Conservation (phyloP, 2,113 vertebrate species). For the Pipa parva region DNA sequence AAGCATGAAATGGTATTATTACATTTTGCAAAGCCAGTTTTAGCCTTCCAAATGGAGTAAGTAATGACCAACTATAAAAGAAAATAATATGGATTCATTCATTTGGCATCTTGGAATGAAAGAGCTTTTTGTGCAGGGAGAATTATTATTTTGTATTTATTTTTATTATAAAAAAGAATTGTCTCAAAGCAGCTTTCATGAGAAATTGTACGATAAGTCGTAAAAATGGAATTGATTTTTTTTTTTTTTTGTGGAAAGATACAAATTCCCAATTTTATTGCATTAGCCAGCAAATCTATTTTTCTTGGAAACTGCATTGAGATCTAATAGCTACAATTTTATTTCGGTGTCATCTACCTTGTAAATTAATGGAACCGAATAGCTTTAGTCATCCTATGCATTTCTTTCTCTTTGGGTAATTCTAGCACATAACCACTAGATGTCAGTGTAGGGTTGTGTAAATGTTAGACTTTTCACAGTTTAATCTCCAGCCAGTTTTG, state of each 20-base stretch:
- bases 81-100: not conserved
- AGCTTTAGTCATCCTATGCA: not conserved
- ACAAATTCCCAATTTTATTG: constrained; percentile 29
- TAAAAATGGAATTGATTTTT: constrained; percentile 31
- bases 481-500: not conserved
- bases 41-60: not conserved
- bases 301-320: constrained; percentile 32
- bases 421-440: constrained; percentile 16
- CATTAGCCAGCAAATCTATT: constrained; percentile 29
- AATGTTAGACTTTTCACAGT: not conserved
- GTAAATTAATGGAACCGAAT: constrained; percentile 1
- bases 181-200: constrained; percentile 32
- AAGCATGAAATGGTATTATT: too few relatives aligned
- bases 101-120: not conserved
- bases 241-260: too few relatives aligned
- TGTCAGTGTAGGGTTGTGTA: constrained; percentile 13
- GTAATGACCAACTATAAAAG: constrained; percentile 1
- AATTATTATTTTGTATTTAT: constrained; percentile 32
- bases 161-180: constrained; percentile 22
- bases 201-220: constrained; percentile 8
- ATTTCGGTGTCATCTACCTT: constrained; percentile 7
- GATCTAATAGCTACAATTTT: constrained; percentile 28
- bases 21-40: too few relatives aligned
- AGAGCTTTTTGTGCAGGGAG: constrained; percentile 3
- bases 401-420: not conserved